These are phyloP conservation scores for Lonchura striata DNA, from an alignment of 2,113 vertebrate species.

Conservation along the genomic window DNA sequence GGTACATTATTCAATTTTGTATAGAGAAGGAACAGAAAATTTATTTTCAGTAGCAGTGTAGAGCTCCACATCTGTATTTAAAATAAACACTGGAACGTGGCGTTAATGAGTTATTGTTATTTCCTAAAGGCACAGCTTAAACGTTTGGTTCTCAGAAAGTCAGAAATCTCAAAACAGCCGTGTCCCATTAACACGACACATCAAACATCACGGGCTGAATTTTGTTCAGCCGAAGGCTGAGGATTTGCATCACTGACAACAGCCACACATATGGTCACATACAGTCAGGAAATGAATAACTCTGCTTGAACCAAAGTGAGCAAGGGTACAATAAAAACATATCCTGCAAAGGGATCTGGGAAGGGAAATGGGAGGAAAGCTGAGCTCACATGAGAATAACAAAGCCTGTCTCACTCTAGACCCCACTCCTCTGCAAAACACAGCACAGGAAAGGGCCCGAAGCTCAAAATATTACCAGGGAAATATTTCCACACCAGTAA, in stretches of 20 bases:
- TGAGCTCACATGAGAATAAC: conserved; percentile 2
- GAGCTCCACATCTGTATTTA: neutral
- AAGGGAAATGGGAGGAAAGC: conserved; percentile 38
- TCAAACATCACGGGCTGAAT: neutral
- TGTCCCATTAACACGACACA: neutral
- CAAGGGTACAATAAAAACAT: conserved; percentile 9
- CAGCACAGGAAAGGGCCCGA: neutral
- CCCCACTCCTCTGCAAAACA: neutral
- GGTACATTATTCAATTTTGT: neutral
- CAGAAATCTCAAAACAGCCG: neutral
- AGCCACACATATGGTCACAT: neutral
- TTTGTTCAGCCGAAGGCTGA: neutral
- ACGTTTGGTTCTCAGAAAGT: neutral
- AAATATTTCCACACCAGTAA: neutral
- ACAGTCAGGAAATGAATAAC: conserved; percentile 48
- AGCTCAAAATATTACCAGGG: neutral
- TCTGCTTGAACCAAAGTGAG: neutral
- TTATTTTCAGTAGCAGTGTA: neutral
- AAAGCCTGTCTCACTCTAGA: neutral
- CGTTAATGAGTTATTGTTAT: conserved; percentile 6
- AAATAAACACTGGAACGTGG: neutral
- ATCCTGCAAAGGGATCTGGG: neutral
- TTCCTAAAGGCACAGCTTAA: conserved; percentile 23
- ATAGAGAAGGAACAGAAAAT: neutral
- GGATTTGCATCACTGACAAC: conserved; percentile 22